Conservation (phyloP, 1,140 invertebrate species). For the Polypedilum pembai region DNA sequence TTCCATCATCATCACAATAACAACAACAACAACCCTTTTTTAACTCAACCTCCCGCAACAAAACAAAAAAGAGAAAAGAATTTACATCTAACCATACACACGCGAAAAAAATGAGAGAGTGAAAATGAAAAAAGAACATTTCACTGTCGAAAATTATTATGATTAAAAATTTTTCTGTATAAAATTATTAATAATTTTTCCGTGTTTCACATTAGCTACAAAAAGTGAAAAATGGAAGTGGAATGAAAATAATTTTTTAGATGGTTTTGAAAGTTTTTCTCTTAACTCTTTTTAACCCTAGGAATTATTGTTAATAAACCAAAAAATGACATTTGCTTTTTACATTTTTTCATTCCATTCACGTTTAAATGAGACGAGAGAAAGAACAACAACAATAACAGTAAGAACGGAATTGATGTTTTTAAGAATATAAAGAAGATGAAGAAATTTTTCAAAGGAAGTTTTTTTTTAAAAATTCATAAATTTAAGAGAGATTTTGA, state of each 20-base stretch:
- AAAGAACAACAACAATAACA: too few relatives aligned
- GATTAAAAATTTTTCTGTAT: conserved; percentile 13
- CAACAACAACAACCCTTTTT: not conserved
- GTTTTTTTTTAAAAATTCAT: not conserved
- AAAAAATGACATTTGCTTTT: conserved; percentile 10
- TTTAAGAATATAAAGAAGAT: not conserved
- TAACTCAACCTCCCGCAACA: not conserved
- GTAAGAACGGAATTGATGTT: not conserved
- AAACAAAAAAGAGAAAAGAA: too few relatives aligned
- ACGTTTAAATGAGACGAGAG: not conserved
- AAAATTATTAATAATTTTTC: conserved; percentile 6
- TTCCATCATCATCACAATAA: not conserved
- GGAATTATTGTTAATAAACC: not conserved
- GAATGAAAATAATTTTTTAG: not conserved
- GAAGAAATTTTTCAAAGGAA: not conserved
- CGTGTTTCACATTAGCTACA: conserved; percentile 1
- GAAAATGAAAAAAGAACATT: not conserved
- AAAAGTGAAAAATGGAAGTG: not conserved
- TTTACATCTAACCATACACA: not conserved
- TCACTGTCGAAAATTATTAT: not conserved
- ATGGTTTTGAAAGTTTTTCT: conserved; percentile 18
- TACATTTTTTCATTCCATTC: conserved; percentile 4
- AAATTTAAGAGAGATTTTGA: not conserved
- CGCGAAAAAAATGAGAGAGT: not conserved
- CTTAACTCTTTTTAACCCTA: conserved; percentile 1